phyloP scores from a whole-genome alignment of 2,888 invertebrate genomes.

The Encarsia formosa region DNA sequence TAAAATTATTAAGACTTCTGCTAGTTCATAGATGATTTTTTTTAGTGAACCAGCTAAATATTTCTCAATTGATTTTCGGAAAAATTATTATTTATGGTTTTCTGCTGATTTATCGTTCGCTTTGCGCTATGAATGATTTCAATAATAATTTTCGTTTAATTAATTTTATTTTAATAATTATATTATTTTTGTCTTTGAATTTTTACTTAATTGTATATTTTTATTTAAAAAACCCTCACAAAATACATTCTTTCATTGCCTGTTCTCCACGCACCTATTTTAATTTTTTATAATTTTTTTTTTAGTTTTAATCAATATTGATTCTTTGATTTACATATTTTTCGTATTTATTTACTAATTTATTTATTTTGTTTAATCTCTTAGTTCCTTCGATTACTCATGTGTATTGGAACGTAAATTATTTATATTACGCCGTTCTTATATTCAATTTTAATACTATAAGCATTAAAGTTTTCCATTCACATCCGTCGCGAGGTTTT shows the following conservation, averaged over 20 bases:
- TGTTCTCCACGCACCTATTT: conserved; percentile 37
- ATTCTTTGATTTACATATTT: conserved; percentile 5
- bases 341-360: neutral
- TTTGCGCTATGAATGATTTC: conserved; percentile 4
- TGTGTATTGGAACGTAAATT: too few species aligned
- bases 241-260: conserved; percentile 45
- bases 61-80: too few species aligned
- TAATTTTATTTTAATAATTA: conserved; percentile 30
- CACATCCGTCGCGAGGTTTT: too few species aligned
- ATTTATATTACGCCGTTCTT: too few species aligned
- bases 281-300: conserved; percentile 26
- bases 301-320: conserved; percentile 11
- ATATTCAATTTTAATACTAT: too few species aligned
- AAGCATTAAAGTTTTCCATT: too few species aligned
- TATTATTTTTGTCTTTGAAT: conserved; percentile 29
- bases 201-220: conserved; percentile 29
- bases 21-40: too few species aligned
- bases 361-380: too few species aligned
- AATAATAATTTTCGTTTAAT: conserved; percentile 8
- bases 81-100: too few species aligned
- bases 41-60: too few species aligned
- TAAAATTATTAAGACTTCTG: too few species aligned
- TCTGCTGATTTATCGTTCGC: conserved; percentile 27
- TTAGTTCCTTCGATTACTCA: too few species aligned
- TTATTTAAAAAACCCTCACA: conserved; percentile 49